Evolutionary conservation across 2,888 invertebrate genomes (phyloP).

Genomic region (Sceliomorpha sp.): DNA sequence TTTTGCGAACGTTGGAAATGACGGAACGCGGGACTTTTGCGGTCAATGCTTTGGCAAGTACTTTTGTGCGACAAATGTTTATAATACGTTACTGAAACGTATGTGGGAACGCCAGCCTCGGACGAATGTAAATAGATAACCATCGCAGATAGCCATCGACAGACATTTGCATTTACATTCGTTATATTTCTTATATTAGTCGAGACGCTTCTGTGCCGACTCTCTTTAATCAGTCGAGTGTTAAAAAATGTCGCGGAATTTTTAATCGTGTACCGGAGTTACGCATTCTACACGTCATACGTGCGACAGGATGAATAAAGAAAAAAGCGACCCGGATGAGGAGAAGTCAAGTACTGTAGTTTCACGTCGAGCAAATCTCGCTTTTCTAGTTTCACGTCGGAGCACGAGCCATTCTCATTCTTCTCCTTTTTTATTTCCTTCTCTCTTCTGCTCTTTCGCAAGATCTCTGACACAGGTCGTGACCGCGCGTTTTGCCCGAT

Average conservation of each 20-base stretch:
- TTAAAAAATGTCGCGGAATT: conserved; percentile 34
- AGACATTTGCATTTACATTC: too few species aligned
- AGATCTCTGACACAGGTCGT: conserved; percentile 21
- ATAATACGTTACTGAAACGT: too few species aligned
- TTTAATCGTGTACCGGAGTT: conserved; percentile 47
- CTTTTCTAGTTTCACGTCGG: conserved; percentile 48
- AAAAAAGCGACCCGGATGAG: conserved; percentile 51
- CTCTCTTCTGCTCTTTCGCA: conserved; percentile 10
- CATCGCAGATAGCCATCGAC: too few species aligned
- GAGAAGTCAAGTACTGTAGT: conserved; percentile 50
- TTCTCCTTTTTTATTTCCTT: conserved; percentile 12
- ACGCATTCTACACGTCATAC: conserved; percentile 46
- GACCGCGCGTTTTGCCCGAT: conserved; percentile 31
- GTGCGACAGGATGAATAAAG: conserved; percentile 32
- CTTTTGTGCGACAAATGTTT: too few species aligned
- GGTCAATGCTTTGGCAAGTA: too few species aligned
- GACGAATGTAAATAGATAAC: too few species aligned
- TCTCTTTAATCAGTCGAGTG: too few species aligned
- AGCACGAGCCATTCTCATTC: conserved; percentile 43
- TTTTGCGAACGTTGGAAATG: too few species aligned
- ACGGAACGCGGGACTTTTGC: too few species aligned
- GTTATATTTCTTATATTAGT: too few species aligned
- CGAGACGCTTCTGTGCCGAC: too few species aligned
- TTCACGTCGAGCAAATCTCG: conserved; percentile 47
- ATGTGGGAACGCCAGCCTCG: too few species aligned